Evolutionary conservation across 2,797 vertebrate species (phyloP).

Genomic region (Dipus sagitta): DNA sequence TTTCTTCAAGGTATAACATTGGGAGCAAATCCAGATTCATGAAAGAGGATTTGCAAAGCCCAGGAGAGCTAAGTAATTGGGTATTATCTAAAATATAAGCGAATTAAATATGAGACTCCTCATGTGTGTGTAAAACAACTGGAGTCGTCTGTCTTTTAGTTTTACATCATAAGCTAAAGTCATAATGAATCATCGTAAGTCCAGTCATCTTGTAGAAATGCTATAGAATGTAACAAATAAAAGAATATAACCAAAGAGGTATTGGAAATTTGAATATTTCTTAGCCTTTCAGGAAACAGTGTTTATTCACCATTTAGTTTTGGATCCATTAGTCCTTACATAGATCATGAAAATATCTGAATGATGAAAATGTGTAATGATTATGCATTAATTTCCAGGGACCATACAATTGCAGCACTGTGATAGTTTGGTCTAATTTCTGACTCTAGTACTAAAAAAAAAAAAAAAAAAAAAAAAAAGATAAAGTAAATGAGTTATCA

Average conservation of each 20-base stretch:
- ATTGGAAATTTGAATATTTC: neutral
- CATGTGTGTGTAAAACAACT: neutral
- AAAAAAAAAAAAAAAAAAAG: too few species aligned
- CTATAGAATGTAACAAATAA: neutral
- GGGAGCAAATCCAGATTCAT: neutral
- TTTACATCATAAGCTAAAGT: conserved; percentile 3
- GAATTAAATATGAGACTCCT: neutral
- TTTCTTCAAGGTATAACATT: conserved; percentile 6
- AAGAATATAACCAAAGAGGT: neutral
- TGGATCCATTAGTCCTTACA: neutral
- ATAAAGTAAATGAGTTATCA: neutral
- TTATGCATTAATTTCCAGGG: neutral
- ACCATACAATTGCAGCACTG: neutral
- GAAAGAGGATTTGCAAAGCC: conserved; percentile 9
- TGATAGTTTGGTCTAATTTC: neutral
- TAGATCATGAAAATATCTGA: conserved; percentile 13
- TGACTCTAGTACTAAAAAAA: neutral
- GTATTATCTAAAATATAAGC: neutral
- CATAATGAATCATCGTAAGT: neutral
- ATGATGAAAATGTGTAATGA: neutral
- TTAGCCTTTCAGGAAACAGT: neutral
- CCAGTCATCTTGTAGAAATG: neutral
- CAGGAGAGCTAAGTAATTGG: neutral
- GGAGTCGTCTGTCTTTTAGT: neutral
- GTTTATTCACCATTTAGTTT: conserved; percentile 12